Percentiles rank a stretch among this genome's conserved stretches.
Evolutionary conservation across 2,888 invertebrate genomes (phyloP).

Genomic region (Limnephilus rhombicus): DNA sequence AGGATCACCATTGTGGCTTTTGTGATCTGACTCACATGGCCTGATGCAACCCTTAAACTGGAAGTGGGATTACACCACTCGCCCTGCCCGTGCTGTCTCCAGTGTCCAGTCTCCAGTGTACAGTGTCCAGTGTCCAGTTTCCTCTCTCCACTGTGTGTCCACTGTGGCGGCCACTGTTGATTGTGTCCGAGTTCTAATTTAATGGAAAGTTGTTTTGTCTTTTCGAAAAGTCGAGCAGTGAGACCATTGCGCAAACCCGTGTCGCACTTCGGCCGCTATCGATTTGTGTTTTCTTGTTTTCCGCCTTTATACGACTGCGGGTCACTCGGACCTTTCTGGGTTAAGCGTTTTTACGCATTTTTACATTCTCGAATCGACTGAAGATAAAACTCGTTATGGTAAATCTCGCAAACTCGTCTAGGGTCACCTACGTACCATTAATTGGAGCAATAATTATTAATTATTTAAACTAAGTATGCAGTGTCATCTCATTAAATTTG

Average conservation of each 20-base stretch:
- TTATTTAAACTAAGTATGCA: not conserved
- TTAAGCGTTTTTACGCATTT: conserved; percentile 7
- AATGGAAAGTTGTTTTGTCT: conserved; percentile 65
- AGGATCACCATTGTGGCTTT: not conserved
- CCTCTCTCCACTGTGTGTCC: not conserved
- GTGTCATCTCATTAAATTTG: not conserved
- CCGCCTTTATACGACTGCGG: conserved; percentile 12
- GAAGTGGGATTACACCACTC: not conserved
- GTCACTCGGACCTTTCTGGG: conserved; percentile 10
- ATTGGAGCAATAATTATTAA: not conserved
- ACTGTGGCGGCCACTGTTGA: not conserved
- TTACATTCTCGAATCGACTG: not conserved
- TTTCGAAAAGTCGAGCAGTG: conserved; percentile 54
- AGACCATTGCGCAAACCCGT: conserved; percentile 56
- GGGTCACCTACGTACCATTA: not conserved
- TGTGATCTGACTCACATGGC: not conserved
- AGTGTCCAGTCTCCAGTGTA: not conserved
- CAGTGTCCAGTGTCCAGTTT: not conserved
- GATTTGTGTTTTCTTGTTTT: conserved; percentile 18
- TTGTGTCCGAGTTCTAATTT: conserved; percentile 52
- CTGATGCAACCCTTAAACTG: conserved; percentile 9
- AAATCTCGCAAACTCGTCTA: not conserved
- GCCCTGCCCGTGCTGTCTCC: not conserved
- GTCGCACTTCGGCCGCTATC: conserved; percentile 49
- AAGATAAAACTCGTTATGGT: not conserved